Evolutionary conservation across 64 coral and sea anemone species (phyloP), one percentile per base, ranked within the genome.

Genomic region (Pocillopora damicornis): DNA sequence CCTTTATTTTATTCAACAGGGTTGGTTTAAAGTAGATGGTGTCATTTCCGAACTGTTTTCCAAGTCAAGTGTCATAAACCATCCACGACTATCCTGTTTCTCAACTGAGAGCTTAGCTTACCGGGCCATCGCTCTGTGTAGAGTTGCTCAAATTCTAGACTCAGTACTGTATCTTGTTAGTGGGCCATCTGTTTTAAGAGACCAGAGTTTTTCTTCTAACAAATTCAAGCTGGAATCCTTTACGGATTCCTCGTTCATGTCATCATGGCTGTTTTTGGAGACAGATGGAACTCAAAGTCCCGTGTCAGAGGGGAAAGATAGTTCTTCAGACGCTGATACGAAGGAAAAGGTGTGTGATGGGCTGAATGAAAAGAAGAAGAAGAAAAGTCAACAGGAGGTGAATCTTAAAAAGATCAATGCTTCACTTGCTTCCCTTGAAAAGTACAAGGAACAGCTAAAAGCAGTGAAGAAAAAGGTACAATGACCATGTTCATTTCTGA

Each of bases 81-180:
- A 93, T 76, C 91, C 94, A 26, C 76, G 82, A 30, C 78, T 97
- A n/a, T 76, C 61, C n/a, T 64, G 63, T 22, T 78, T 90, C 45
- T 63, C 76, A 4, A 15, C 91, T 35, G 94, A 93, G 17, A 80
- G 75, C 59, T 77, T 97, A 61, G 94, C 94, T 36, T 97, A 87
- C 77, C 67, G 94, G 63, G 60, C 91, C 62, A 79, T 89, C 78
- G 85, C 86, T 23, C 88, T 97, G 80, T 93, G 94, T 82, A 88
- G 94, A 26, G 89, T 97, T 79, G 91, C 94, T n/a, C 89, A 97
- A 59, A 59, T 97, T 56, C 88, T 97, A 37, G 91, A 97, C 76
- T 97, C 94, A 9, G 77, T 88, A 5, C 78, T 97, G 14, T 81
- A 78, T 65, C 91, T 97, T 14, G 77, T 97, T 9, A 97, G 69